Conservation (phyloP, 2,113 vertebrate species). For the Peromyscus leucopus region DNA sequence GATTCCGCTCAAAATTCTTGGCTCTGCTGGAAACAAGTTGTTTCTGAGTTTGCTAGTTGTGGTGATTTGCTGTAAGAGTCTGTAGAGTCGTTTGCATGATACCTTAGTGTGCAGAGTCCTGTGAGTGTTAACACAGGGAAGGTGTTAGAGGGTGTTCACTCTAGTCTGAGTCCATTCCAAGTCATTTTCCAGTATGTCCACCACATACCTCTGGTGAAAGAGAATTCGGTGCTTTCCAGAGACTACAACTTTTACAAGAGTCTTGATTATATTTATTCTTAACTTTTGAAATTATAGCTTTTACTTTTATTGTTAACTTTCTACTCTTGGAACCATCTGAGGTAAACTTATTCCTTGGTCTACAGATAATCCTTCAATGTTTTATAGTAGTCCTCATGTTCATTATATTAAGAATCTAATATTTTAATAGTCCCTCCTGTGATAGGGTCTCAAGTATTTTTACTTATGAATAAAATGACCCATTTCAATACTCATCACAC, state of each 20-base stretch:
- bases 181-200: background rate
- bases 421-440: background rate
- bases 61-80: background rate
- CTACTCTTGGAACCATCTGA: background rate
- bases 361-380: background rate
- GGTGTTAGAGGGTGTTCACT: background rate
- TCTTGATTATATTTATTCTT: background rate
- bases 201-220: background rate
- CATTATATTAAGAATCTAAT: background rate
- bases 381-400: background rate
- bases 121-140: background rate
- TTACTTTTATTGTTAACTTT: background rate
- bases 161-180: background rate
- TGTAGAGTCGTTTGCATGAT: background rate
- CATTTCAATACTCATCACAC: background rate
- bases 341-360: background rate
- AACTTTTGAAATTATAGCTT: background rate
- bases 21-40: background rate
- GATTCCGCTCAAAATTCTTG: slow-evolving; percentile 54
- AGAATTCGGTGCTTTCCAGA: background rate
- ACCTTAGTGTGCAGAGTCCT: background rate
- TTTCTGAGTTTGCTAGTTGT: background rate
- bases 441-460: background rate
- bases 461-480: background rate
- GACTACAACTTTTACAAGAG: background rate